Percentiles rank a stretch among this genome's conserved stretches.
Conservation (phyloP, 1,140 invertebrate species). For the Pemphigus obesinymphae region DNA sequence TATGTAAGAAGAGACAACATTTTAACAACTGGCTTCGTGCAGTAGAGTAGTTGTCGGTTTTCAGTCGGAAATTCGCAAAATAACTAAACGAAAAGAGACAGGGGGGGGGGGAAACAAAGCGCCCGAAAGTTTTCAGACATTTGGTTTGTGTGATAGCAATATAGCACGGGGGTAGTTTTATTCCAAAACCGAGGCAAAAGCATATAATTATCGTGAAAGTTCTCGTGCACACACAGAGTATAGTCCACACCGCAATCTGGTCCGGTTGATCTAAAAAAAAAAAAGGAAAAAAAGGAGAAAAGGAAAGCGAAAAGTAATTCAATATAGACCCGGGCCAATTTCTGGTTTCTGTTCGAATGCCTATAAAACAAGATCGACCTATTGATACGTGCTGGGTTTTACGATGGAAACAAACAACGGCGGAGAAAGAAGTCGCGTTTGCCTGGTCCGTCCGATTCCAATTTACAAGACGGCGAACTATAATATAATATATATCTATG, state of each 20-base stretch:
- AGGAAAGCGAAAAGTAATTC: slow-evolving; percentile 6
- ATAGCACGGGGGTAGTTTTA: not conserved
- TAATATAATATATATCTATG: not conserved
- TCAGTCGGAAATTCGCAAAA: not conserved
- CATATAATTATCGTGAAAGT: slow-evolving; percentile 35
- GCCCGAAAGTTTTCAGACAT: slow-evolving; percentile 7
- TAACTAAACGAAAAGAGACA: not conserved
- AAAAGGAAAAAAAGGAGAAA: not conserved
- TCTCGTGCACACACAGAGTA: not conserved
- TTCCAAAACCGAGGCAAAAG: not conserved
- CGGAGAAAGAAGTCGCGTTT: no score
- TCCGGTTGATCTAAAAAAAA: not conserved
- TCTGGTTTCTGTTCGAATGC: slow-evolving; percentile 24
- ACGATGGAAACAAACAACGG: slow-evolving; percentile 30
- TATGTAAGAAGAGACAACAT: not conserved
- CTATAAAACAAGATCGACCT: slow-evolving; percentile 40
- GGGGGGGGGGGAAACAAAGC: not conserved
- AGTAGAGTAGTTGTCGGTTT: not conserved
- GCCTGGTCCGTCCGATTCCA: not conserved
- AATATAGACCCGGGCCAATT: slow-evolving; percentile 2
- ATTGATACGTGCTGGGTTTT: slow-evolving; percentile 29
- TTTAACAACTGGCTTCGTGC: no score
- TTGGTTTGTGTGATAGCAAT: not conserved
- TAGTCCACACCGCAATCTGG: not conserved
- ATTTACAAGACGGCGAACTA: slow-evolving; percentile 30